phyloP scores from a whole-genome alignment of 2,888 invertebrate species.

The Tenthredo livida region DNA sequence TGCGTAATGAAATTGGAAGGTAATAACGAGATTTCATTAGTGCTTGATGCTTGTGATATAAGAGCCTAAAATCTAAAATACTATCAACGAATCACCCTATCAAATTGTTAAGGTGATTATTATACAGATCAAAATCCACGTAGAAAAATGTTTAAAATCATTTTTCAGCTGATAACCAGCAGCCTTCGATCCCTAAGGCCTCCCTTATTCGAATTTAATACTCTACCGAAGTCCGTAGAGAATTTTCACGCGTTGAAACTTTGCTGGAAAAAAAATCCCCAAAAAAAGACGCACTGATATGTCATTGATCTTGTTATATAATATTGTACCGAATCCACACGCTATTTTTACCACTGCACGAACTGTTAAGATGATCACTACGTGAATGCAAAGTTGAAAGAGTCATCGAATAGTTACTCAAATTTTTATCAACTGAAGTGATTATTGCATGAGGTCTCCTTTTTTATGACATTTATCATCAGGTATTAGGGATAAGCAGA shows the following conservation, averaged over 20 bases:
- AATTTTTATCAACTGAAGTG: neutral
- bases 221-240: neutral
- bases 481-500: neutral
- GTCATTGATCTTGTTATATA: neutral
- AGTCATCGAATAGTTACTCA: neutral
- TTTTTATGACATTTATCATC: neutral
- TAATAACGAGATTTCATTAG: neutral
- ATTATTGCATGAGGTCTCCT: neutral
- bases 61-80: neutral
- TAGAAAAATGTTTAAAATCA: neutral
- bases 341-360: neutral
- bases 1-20: slow-evolving; percentile 8
- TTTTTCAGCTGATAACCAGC: neutral
- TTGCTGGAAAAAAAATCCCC: neutral
- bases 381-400: neutral
- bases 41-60: neutral
- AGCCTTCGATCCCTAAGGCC: neutral
- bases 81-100: neutral
- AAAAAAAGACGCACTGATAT: neutral
- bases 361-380: neutral
- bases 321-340: neutral
- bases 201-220: neutral
- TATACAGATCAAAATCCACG: neutral
- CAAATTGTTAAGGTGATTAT: neutral
- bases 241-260: slow-evolving; percentile 6